phyloP scores from a whole-genome alignment of 1,140 invertebrate genomes.

The Drosophila athabasca region DNA sequence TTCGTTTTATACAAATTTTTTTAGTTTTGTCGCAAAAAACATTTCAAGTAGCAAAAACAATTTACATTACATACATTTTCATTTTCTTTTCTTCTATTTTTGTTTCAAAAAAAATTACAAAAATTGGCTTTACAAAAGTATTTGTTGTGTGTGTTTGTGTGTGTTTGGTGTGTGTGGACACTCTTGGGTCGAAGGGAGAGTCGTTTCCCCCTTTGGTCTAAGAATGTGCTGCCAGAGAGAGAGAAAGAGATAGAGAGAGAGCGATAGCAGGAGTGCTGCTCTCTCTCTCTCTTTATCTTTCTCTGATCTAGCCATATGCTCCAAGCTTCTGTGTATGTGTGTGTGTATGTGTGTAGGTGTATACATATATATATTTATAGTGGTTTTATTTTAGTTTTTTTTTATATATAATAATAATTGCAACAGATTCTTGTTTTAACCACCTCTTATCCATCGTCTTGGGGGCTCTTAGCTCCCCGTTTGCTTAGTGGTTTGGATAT shows the following conservation, averaged over 20 bases:
- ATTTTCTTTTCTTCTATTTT: not conserved
- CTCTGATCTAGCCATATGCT: slow-evolving; percentile 7
- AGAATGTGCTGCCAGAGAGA: no score
- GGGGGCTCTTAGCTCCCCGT: no score
- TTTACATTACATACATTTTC: slow-evolving; percentile 9
- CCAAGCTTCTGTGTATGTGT: slow-evolving; percentile 29
- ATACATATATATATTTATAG: slow-evolving; percentile 47
- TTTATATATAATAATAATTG: slow-evolving; percentile 76
- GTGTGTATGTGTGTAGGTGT: slow-evolving; percentile 21
- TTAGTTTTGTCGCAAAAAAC: slow-evolving; percentile 45
- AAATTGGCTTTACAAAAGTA: slow-evolving; percentile 55
- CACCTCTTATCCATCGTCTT: slow-evolving; percentile 25
- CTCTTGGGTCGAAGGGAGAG: no score
- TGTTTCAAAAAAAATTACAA: slow-evolving; percentile 36
- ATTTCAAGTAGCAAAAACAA: slow-evolving; percentile 37
- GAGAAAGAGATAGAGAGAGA: no score
- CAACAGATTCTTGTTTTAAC: slow-evolving; percentile 54
- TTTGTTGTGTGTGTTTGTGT: slow-evolving; percentile 36
- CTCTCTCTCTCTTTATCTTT: not conserved
- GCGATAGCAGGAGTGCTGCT: not conserved
- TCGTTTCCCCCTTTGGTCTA: no score
- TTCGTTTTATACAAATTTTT: slow-evolving; percentile 40
- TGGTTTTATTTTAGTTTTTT: slow-evolving; percentile 16
- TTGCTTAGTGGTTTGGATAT: slow-evolving; percentile 12
- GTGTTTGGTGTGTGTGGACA: slow-evolving; percentile 14